These are phyloP conservation scores for Chrysochloris asiatica DNA, from an alignment of 2,113 vertebrate species.

Conservation along the genomic window DNA sequence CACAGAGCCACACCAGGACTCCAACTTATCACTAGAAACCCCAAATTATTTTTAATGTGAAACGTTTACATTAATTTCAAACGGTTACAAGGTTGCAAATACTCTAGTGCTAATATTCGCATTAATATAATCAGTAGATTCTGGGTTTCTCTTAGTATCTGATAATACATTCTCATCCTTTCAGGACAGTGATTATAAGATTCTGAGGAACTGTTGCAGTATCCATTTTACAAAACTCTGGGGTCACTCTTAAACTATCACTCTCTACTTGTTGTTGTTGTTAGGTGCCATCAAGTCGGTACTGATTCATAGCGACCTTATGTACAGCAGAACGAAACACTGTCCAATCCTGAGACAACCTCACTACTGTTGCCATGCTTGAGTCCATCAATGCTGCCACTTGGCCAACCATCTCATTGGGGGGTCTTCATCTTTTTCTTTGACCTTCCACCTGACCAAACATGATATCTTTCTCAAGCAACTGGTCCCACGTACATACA, in stretches of 20 bases:
- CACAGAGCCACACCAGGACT: background rate
- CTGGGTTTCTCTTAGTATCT: background rate
- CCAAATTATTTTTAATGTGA: background rate
- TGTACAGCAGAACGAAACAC: no score
- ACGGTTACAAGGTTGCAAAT: slow-evolving; percentile 29
- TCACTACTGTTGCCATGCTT: no score
- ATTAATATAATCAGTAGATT: slow-evolving; percentile 15
- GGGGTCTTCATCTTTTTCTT: no score
- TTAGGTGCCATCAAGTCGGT: no score
- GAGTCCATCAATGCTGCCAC: no score
- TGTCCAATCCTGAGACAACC: no score
- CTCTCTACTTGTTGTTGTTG: no score
- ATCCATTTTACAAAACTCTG: background rate
- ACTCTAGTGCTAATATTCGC: background rate
- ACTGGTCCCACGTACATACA: background rate
- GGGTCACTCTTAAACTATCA: background rate
- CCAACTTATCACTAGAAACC: background rate
- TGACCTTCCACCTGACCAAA: no score
- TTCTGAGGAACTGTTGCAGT: background rate
- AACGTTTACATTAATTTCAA: slow-evolving; percentile 42
- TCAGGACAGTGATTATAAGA: background rate
- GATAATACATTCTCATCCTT: background rate
- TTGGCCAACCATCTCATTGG: no score
- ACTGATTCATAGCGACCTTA: background rate
- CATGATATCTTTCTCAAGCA: background rate